These are phyloP conservation scores for Tricholauxania praeusta DNA, from an alignment of 2,888 invertebrate species.

Conservation along the genomic window DNA sequence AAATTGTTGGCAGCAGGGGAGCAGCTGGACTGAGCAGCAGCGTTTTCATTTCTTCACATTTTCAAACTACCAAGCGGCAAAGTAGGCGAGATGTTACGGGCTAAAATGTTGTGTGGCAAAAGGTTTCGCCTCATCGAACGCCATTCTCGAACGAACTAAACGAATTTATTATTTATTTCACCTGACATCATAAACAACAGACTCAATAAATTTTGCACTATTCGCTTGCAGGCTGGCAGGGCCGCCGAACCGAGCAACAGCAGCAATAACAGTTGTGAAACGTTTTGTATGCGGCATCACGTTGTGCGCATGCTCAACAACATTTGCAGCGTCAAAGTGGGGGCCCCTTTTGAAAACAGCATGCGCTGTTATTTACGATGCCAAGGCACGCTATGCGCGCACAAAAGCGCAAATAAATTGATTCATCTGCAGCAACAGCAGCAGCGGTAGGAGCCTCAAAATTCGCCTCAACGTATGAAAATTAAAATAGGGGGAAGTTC, in stretches of 20 bases:
- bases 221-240: conserved; percentile 22
- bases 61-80: conserved; percentile 23
- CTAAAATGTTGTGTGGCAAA: conserved; percentile 38
- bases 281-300: conserved; percentile 34
- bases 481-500: background rate
- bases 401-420: conserved; percentile 47
- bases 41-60: conserved; percentile 26
- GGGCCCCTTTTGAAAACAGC: conserved; percentile 11
- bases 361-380: conserved; percentile 49
- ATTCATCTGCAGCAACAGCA: conserved; percentile 44
- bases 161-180: conserved; percentile 69
- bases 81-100: conserved; percentile 39
- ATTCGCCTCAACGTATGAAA: background rate
- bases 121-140: conserved; percentile 39
- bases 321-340: background rate
- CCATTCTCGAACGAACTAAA: conserved; percentile 51
- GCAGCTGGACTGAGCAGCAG: conserved; percentile 17
- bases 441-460: background rate
- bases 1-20: conserved; percentile 48
- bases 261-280: conserved; percentile 45
- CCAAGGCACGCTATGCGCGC: conserved; percentile 48
- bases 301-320: conserved; percentile 30
- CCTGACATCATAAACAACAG: conserved; percentile 66
- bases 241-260: conserved; percentile 36
- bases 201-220: conserved; percentile 61